Conservation (phyloP, 2,113 vertebrate genomes). For the Chunga burmeisteri region DNA sequence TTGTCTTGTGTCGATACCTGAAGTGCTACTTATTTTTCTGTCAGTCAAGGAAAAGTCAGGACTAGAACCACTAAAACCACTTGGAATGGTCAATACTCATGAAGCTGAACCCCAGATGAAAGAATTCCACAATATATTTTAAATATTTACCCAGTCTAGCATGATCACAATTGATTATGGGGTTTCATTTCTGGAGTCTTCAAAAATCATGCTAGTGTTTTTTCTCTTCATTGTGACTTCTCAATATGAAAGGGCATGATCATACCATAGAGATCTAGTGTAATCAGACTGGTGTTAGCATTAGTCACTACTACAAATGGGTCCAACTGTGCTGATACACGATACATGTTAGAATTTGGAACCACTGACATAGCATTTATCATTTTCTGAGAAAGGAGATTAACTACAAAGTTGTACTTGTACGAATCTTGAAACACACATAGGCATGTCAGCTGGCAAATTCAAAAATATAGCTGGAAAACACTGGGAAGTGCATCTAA, state of each 20-base stretch:
- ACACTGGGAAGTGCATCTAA: background rate
- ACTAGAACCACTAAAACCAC: background rate
- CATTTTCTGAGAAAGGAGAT: background rate
- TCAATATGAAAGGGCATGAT: background rate
- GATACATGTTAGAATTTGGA: background rate
- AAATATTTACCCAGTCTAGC: background rate
- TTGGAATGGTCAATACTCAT: background rate
- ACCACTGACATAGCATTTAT: background rate
- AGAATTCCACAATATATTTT: background rate
- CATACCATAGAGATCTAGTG: background rate
- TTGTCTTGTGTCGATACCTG: background rate
- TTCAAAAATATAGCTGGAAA: background rate
- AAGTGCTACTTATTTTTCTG: background rate
- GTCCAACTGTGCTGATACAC: background rate
- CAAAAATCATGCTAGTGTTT: background rate
- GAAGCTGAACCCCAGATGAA: background rate
- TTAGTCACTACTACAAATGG: background rate
- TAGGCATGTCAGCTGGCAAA: background rate
- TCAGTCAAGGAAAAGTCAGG: background rate
- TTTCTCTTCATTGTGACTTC: background rate
- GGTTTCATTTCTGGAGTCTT: background rate
- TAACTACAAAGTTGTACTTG: background rate
- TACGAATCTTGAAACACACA: background rate
- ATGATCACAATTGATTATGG: background rate
- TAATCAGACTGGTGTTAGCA: background rate